Evolutionary conservation across 2,797 vertebrate species (phyloP).

Genomic region (Scolopax bukidnonensis): DNA sequence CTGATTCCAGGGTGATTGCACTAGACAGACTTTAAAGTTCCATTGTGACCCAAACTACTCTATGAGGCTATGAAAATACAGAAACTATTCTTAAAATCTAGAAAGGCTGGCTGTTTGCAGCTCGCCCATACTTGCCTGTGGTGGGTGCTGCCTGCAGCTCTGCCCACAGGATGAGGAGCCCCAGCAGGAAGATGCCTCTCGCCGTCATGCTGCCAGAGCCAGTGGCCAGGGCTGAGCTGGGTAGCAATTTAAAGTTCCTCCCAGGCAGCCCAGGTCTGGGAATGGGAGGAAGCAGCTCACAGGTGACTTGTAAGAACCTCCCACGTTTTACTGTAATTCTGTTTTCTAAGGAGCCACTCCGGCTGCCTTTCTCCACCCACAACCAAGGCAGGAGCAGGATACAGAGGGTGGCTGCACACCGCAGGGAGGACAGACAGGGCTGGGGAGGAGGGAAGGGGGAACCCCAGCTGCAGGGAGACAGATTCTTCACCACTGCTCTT

Average conservation of each 20-base stretch:
- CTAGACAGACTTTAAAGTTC: background rate
- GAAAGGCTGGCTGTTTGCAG: background rate
- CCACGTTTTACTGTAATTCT: slow-evolving; percentile 8
- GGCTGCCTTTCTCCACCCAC: slow-evolving; percentile 10
- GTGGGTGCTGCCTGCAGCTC: slow-evolving; percentile 45
- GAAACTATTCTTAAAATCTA: background rate
- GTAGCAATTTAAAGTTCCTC: slow-evolving; percentile 13
- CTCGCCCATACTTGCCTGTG: background rate
- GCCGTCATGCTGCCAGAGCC: background rate
- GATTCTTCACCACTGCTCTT: background rate
- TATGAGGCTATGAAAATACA: background rate
- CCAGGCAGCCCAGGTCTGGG: background rate
- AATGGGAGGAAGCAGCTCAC: slow-evolving; percentile 38
- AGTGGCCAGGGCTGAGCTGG: background rate
- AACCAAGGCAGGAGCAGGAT: background rate
- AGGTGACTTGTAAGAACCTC: slow-evolving; percentile 38
- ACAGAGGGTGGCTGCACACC: accelerated
- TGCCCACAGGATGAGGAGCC: background rate
- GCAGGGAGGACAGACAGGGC: accelerated
- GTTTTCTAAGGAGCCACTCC: background rate
- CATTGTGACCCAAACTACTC: background rate
- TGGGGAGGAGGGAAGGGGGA: background rate
- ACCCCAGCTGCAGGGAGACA: background rate
- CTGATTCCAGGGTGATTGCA: background rate
- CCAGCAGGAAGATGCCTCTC: slow-evolving; percentile 3